phyloP scores from a whole-genome alignment of 1,140 invertebrate species.

The Frieseomelitta varia region DNA sequence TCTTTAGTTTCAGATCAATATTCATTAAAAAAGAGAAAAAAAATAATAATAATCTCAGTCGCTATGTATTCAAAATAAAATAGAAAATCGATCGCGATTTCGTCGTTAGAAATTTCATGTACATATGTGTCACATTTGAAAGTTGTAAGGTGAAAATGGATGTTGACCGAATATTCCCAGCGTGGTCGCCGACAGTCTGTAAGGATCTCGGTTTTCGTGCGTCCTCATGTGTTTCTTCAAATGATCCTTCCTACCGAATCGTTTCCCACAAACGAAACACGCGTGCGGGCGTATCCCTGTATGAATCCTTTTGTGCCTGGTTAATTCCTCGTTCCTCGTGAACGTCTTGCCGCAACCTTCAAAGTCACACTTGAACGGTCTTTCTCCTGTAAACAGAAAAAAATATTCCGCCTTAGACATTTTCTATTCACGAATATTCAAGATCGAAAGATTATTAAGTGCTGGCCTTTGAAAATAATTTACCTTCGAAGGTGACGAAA shows the following conservation, averaged over 20 bases:
- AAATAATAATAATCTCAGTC: no score
- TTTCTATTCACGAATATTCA: no score
- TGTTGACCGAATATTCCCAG: constrained; percentile 40
- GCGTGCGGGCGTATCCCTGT: constrained; percentile 91
- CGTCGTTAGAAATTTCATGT: not conserved
- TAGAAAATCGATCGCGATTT: no score
- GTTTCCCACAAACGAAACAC: constrained; percentile 91
- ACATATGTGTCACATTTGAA: constrained; percentile 34
- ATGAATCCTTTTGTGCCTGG: constrained; percentile 95
- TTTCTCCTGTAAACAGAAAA: constrained; percentile 86
- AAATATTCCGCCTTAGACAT: not conserved
- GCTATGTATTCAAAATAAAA: no score
- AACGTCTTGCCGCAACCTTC: constrained; percentile 94
- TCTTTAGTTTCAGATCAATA: no score
- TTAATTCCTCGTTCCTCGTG: constrained; percentile 96
- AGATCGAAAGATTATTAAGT: not conserved
- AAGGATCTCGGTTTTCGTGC: constrained; percentile 80
- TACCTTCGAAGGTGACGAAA: no score
- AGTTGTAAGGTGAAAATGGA: constrained; percentile 42
- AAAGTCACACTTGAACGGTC: constrained; percentile 93
- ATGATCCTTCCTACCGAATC: constrained; percentile 95
- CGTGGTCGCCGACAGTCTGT: constrained; percentile 48
- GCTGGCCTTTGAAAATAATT: no score
- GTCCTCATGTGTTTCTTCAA: constrained; percentile 92
- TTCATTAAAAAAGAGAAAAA: no score